Conservation (phyloP, 2,113 vertebrate species). For the Sarotherodon lohbergeri region DNA sequence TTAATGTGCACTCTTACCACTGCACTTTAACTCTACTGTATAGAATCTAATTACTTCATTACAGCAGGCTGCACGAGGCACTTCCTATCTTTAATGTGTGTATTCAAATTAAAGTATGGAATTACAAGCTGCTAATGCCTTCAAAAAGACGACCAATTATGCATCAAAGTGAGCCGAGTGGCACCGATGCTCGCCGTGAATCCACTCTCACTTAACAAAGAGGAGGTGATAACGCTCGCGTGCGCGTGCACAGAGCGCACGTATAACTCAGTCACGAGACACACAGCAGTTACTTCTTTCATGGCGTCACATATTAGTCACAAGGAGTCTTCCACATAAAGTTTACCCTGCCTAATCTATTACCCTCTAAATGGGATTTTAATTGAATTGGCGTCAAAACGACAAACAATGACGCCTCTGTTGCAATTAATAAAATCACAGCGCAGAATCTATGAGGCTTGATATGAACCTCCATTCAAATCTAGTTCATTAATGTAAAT, state of each 20-base stretch:
- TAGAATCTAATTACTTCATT: slow-evolving; percentile 45
- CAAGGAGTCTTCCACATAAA: slow-evolving; percentile 68
- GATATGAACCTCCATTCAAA: slow-evolving; percentile 99
- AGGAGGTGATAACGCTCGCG: background rate
- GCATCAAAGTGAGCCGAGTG: slow-evolving; percentile 44
- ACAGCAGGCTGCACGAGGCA: background rate
- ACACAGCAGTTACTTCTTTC: slow-evolving; percentile 18
- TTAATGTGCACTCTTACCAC: background rate
- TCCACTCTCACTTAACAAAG: background rate
- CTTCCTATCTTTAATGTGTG: slow-evolving; percentile 15
- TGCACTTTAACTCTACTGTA: background rate
- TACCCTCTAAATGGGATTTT: slow-evolving; percentile 94
- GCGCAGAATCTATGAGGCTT: slow-evolving; percentile 99
- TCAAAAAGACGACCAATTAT: slow-evolving; percentile 55
- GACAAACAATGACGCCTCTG: slow-evolving; percentile 97
- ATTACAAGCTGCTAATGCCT: slow-evolving; percentile 57
- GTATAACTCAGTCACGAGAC: background rate
- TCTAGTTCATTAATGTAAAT: slow-evolving; percentile 97
- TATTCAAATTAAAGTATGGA: slow-evolving; percentile 41
- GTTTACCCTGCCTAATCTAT: slow-evolving; percentile 75
- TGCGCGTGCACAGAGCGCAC: background rate
- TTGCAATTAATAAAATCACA: slow-evolving; percentile 99
- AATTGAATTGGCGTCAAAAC: slow-evolving; percentile 97
- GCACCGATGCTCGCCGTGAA: slow-evolving; percentile 34
- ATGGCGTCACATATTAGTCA: slow-evolving; percentile 64